These are phyloP conservation scores for Stenichneumon culpator DNA, from an alignment of 2,888 invertebrate genomes.

Conservation along the genomic window DNA sequence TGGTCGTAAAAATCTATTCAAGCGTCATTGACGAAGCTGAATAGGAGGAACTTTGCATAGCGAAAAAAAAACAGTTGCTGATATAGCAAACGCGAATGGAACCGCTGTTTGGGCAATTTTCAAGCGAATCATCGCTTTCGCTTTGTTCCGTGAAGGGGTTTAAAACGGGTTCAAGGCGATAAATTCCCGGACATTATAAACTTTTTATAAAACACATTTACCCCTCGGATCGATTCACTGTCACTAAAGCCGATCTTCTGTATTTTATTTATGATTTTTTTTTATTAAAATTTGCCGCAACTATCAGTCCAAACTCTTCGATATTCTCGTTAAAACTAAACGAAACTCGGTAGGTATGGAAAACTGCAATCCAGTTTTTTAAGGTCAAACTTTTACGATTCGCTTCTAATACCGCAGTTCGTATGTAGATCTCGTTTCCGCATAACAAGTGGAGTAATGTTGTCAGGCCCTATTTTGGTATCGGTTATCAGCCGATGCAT, in stretches of 20 bases:
- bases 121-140: slow-evolving; percentile 10
- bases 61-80: background rate
- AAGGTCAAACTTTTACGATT: background rate
- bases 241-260: background rate
- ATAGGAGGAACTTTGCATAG: background rate
- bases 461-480: background rate
- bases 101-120: slow-evolving; percentile 30
- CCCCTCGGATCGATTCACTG: background rate
- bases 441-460: background rate
- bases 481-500: background rate
- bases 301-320: background rate
- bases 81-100: background rate
- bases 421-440: background rate
- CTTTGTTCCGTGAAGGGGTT: slow-evolving; percentile 18
- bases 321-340: background rate
- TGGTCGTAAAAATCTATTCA: background rate
- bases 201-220: background rate
- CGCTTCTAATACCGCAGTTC: too few relatives aligned
- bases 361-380: background rate
- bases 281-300: background rate
- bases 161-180: slow-evolving; percentile 31
- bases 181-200: background rate
- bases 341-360: background rate
- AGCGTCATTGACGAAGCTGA: background rate
- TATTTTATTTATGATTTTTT: background rate